A percentile compares a stretch with the other conserved stretches of the same genome.
These are phyloP conservation scores for Tenualosa ilisha DNA, from an alignment of 2,797 vertebrate species.

Conservation along the genomic window DNA sequence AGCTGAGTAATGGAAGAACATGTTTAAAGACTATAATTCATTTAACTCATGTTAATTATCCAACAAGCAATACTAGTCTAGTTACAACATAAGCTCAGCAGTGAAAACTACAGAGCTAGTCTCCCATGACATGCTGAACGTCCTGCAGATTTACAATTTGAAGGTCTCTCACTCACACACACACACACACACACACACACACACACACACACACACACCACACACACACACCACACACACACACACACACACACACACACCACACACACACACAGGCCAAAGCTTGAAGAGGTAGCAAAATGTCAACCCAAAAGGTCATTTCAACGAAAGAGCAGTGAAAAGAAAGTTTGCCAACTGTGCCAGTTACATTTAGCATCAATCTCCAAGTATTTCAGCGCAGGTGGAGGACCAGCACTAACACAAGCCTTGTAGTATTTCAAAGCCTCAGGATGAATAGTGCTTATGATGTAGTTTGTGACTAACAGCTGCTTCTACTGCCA, in stretches of 20 bases:
- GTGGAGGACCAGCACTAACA: background rate
- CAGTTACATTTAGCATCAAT: background rate
- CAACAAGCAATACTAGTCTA: background rate
- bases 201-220: constrained; percentile 30
- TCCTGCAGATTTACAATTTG: background rate
- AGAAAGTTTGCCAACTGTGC: constrained; percentile 3
- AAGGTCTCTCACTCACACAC: background rate
- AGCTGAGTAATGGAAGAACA: background rate
- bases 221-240: no score
- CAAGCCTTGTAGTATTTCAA: background rate
- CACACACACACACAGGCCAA: constrained; percentile 18
- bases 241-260: constrained; percentile 27
- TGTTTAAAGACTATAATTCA: background rate
- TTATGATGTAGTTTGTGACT: background rate
- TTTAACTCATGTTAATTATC: background rate
- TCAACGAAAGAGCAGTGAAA: background rate
- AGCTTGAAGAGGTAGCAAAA: background rate
- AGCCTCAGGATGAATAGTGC: background rate
- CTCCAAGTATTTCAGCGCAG: background rate
- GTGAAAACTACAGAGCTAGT: background rate
- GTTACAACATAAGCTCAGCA: background rate
- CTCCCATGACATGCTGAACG: no score
- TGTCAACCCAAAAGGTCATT: background rate
- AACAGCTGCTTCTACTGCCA: background rate
- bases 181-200: constrained; percentile 23